Percentiles rank a stretch among this genome's conserved stretches.
These are phyloP conservation scores for Crioceris asparagi DNA, from an alignment of 2,888 invertebrate species.

Conservation along the genomic window DNA sequence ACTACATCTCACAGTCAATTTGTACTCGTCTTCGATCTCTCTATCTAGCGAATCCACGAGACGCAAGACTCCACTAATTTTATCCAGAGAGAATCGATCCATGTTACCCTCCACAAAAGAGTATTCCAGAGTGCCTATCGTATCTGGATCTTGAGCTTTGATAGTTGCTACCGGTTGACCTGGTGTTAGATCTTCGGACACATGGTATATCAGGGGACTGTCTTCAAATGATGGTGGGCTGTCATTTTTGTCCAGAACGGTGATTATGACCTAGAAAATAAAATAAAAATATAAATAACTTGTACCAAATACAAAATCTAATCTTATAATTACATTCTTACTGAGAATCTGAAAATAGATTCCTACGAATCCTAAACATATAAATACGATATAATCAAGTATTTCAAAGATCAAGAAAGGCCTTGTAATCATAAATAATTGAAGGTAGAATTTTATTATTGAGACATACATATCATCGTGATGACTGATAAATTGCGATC, in stretches of 20 bases:
- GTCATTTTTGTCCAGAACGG: slow-evolving; percentile 85
- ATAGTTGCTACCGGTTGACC: slow-evolving; percentile 70
- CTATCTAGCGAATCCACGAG: slow-evolving; percentile 74
- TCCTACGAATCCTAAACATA: too few species aligned
- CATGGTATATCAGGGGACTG: slow-evolving; percentile 58
- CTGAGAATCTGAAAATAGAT: too few species aligned
- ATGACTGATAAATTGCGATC: too few species aligned
- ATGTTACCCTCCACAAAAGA: slow-evolving; percentile 56
- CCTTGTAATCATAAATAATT: too few species aligned
- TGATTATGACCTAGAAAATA: slow-evolving; percentile 68
- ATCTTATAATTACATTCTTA: too few species aligned
- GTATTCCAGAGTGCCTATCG: slow-evolving; percentile 66
- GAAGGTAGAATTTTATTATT: too few species aligned
- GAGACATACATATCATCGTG: too few species aligned
- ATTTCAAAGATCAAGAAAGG: too few species aligned
- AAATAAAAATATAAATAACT: too few species aligned
- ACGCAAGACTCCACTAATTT: slow-evolving; percentile 58
- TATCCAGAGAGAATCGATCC: slow-evolving; percentile 61
- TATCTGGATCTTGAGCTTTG: slow-evolving; percentile 76
- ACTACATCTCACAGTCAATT: slow-evolving; percentile 69
- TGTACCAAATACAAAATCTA: too few species aligned
- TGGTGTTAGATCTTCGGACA: slow-evolving; percentile 77
- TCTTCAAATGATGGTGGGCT: slow-evolving; percentile 83
- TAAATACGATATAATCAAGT: too few species aligned
- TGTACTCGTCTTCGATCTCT: slow-evolving; percentile 69